Evolutionary conservation across 2,113 vertebrate genomes (phyloP).

Genomic region (Cichladusa arquata): DNA sequence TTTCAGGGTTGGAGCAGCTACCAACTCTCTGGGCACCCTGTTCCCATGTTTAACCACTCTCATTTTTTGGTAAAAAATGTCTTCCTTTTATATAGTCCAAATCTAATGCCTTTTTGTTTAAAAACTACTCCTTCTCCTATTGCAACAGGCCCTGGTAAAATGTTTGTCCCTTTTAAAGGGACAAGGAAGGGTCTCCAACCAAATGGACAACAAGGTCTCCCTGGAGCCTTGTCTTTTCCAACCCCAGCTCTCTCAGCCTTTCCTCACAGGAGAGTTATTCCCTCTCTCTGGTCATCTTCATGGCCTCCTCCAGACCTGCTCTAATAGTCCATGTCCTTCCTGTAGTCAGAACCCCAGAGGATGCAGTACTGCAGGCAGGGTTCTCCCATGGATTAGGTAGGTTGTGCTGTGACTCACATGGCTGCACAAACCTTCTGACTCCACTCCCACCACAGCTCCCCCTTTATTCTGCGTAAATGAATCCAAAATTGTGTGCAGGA

Average conservation of each 20-base stretch:
- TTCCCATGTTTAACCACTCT: neutral
- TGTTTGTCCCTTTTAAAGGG: neutral
- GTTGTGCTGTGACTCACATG: neutral
- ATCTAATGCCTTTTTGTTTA: neutral
- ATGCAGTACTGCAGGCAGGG: neutral
- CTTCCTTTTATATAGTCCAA: neutral
- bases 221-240: neutral
- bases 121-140: neutral
- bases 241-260: neutral
- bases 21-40: neutral
- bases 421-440: neutral
- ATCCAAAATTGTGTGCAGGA: accelerated
- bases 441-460: neutral
- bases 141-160: neutral
- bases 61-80: neutral
- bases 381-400: neutral
- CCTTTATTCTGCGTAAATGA: neutral
- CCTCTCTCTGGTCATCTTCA: neutral
- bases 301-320: neutral
- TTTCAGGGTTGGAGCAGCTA: neutral
- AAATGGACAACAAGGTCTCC: neutral
- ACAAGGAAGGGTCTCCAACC: no score
- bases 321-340: neutral
- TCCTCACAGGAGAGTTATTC: neutral
- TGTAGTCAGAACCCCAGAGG: neutral